Base-by-base conservation (phyloP, 2,113 vertebrate species). In the Aramus guarauna region DNA sequence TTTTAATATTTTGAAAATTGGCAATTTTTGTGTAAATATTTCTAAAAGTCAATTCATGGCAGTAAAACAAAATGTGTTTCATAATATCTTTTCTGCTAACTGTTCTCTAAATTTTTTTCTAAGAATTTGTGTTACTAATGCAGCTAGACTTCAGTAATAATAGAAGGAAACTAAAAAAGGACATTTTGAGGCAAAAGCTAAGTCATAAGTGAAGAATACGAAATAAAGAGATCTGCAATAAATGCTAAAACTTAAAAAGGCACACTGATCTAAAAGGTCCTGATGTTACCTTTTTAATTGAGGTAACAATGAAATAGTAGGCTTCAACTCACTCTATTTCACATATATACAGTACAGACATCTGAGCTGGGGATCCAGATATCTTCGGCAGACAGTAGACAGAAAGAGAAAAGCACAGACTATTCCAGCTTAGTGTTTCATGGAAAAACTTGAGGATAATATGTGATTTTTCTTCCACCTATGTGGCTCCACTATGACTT, bases 391-490 rank as follows among this genome's bases (percentile, higher is more conserved):
- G 11, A 55, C 5, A n/a, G 20, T n/a, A 21, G 22, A 24, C 9
- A 56, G 52, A 85, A 85, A 34, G 13, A 47, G 21, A 64, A 80
- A 92, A 66, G 12, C 23, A 80, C 6, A 85, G 27, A 26, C 43
- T 63, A 22, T 36, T 85, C 12, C n/a, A 88, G 21, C 12, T 59
- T 80, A 50, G 12, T 17, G 21, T 71, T 77, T 92, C 14, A 36
- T 50, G 29, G 39, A 73, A 94, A 95, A 74, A 11, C 5, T 6
- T 66, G 41, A 80, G 13, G 36, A 66, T 77, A 50, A 58, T 76
- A 77, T 80, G 47, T 85, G 67, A 88, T 36, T 72, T 81, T 73
- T 71, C 24, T 92, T 93, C 36, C 27, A 84, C n/a, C 11, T 81
- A 7, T 52, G 23, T 52, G 43, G 12, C n/a, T 85, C 41, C 58